phyloP scores from a whole-genome alignment of 2,113 vertebrate species.

The Melanostigma gelatinosum region DNA sequence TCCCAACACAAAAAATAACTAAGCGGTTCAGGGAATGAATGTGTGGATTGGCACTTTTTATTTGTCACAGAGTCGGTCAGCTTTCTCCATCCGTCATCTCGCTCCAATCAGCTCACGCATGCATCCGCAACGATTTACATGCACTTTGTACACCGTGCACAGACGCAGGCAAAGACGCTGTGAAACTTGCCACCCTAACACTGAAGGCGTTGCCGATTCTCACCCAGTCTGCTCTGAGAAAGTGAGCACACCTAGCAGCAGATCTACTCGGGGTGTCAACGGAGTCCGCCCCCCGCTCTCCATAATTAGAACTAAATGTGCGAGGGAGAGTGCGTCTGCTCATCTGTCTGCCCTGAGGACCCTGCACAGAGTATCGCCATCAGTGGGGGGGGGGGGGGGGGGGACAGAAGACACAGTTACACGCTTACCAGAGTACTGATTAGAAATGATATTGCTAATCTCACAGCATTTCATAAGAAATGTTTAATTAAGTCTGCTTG shows the following conservation, averaged over 20 bases:
- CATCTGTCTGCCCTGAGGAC: conserved; percentile 49
- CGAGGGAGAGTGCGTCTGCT: conserved; percentile 34
- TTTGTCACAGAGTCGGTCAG: conserved; percentile 23
- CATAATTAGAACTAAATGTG: conserved; percentile 22
- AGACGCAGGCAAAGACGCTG: not conserved
- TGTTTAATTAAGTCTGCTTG: not conserved
- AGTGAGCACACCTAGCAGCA: conserved; percentile 14
- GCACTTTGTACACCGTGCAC: not conserved
- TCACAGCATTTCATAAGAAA: not conserved
- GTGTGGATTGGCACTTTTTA: conserved; percentile 6
- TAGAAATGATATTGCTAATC: conserved; percentile 26
- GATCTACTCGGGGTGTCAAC: conserved; percentile 22
- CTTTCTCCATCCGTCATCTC: conserved; percentile 37
- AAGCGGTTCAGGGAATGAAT: conserved; percentile 3
- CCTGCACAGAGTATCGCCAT: conserved; percentile 47
- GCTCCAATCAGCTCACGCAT: conserved; percentile 23
- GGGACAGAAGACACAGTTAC: conserved; percentile 48
- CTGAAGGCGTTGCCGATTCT: conserved; percentile 5
- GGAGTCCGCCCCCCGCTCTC: conserved; percentile 13
- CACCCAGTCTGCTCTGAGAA: conserved; percentile 15
- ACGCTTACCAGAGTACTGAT: conserved; percentile 62
- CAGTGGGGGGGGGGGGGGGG: conserved; percentile 16
- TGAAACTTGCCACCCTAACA: not conserved
- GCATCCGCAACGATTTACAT: not conserved
- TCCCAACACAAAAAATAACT: conserved; percentile 24